Conservation (phyloP, 2,888 invertebrate species). For the Gymnosoma rotundatum region DNA sequence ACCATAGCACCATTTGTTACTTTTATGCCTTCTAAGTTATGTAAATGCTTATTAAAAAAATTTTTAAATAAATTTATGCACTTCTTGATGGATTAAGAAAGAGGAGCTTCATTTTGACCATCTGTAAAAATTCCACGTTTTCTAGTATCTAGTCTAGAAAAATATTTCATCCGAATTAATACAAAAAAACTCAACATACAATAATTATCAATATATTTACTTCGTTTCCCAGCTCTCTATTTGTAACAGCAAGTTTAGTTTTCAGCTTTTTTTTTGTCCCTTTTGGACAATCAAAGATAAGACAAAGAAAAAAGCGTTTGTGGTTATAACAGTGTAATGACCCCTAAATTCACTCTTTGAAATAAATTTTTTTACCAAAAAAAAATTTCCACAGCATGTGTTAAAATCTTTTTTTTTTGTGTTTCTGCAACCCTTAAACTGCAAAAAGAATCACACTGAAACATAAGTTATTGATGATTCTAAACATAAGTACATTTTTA, state of each 20-base stretch:
- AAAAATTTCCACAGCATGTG: neutral
- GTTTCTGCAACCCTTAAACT: slow-evolving; percentile 11
- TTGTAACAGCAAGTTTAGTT: neutral
- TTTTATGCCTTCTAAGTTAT: too few relatives aligned
- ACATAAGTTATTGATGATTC: neutral
- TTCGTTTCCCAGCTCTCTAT: neutral
- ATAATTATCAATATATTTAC: neutral
- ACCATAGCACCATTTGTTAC: too few relatives aligned
- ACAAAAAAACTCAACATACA: too few relatives aligned
- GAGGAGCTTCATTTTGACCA: too few relatives aligned
- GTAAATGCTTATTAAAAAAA: too few relatives aligned
- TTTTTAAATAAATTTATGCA: too few relatives aligned
- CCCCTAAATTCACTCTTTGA: slow-evolving; percentile 23
- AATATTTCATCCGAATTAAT: too few relatives aligned
- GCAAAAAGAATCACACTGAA: neutral
- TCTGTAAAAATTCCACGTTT: too few relatives aligned
- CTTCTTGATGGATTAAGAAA: too few relatives aligned
- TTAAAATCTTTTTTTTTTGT: neutral
- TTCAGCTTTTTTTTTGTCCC: neutral
- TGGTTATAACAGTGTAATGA: slow-evolving; percentile 43
- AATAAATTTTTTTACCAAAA: neutral
- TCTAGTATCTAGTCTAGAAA: too few relatives aligned
- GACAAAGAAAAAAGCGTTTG: neutral
- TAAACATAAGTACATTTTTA: neutral
- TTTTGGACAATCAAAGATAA: neutral